A percentile compares a stretch with the other conserved stretches of the same genome.
Conservation (phyloP, 2,797 vertebrate genomes). For the Lemur catta region DNA sequence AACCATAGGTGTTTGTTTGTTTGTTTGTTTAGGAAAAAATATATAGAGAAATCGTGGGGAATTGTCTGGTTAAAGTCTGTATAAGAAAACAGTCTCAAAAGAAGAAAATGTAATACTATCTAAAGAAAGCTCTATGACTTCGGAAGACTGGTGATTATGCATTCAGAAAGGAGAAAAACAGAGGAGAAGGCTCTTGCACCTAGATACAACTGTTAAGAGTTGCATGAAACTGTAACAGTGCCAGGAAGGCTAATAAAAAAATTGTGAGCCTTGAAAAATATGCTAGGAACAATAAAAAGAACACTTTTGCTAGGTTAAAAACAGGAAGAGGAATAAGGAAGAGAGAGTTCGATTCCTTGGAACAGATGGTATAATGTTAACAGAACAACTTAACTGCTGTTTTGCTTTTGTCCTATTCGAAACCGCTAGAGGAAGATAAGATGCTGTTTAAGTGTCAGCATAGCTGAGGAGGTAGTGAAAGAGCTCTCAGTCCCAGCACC, state of each 20-base stretch:
- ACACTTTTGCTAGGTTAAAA: slow-evolving; percentile 31
- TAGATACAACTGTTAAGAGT: not conserved
- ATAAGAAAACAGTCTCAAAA: not conserved
- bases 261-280: not conserved
- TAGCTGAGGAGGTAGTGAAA: not conserved
- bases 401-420: not conserved
- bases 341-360: not conserved
- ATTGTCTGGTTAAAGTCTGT: not conserved
- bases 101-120: not conserved
- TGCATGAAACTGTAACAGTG: not conserved
- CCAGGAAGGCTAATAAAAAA: not conserved
- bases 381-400: not conserved
- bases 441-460: not conserved
- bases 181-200: not conserved
- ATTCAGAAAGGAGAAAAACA: not conserved
- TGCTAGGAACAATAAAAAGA: slow-evolving; percentile 11
- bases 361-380: slow-evolving; percentile 48
- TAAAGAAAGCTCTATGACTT: not conserved
- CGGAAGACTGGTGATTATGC: not conserved
- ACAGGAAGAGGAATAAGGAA: slow-evolving; percentile 34
- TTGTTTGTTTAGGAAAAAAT: not conserved
- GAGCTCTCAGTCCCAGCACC: rapidly evolving
- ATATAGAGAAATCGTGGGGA: not conserved
- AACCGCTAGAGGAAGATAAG: not conserved
- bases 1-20: not conserved